These are phyloP conservation scores for Marronus borbonicus DNA, from an alignment of 2,888 invertebrate genomes.

Conservation along the genomic window DNA sequence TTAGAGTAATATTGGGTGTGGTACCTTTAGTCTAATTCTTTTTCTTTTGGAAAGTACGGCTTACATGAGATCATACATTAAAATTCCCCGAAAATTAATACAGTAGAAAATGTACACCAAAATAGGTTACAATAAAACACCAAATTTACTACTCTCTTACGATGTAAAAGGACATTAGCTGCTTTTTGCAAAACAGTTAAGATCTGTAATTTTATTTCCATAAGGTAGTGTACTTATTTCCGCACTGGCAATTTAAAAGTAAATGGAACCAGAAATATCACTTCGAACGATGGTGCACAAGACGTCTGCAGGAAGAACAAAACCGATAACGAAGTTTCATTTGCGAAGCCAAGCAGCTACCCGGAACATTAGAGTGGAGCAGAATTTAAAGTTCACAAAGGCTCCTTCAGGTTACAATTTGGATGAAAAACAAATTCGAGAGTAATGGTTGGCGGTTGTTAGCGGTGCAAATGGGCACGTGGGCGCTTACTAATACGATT, in stretches of 20 bases:
- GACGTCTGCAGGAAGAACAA: not conserved
- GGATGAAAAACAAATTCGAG: not conserved
- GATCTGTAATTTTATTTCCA: not conserved
- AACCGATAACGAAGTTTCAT: not conserved
- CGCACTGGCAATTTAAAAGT: not conserved
- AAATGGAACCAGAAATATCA: not conserved
- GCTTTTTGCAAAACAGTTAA: too few species aligned
- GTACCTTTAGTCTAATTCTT: too few species aligned
- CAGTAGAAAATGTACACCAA: too few species aligned
- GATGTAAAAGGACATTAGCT: too few species aligned
- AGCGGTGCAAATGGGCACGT: not conserved
- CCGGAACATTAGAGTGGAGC: not conserved
- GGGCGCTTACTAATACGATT: not conserved
- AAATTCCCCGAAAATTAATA: too few species aligned
- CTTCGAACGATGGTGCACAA: not conserved
- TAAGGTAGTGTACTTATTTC: not conserved
- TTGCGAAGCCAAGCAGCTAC: not conserved
- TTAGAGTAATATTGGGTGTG: too few species aligned
- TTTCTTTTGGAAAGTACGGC: too few species aligned
- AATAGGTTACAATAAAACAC: too few species aligned
- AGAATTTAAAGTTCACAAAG: constrained; percentile 9
- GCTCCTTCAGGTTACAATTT: not conserved
- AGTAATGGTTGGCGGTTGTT: constrained; percentile 9
- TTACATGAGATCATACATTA: too few species aligned
- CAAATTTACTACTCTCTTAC: too few species aligned